phyloP scores from a whole-genome alignment of 1,140 invertebrate genomes.

The Macrosteles quadrilineatus region DNA sequence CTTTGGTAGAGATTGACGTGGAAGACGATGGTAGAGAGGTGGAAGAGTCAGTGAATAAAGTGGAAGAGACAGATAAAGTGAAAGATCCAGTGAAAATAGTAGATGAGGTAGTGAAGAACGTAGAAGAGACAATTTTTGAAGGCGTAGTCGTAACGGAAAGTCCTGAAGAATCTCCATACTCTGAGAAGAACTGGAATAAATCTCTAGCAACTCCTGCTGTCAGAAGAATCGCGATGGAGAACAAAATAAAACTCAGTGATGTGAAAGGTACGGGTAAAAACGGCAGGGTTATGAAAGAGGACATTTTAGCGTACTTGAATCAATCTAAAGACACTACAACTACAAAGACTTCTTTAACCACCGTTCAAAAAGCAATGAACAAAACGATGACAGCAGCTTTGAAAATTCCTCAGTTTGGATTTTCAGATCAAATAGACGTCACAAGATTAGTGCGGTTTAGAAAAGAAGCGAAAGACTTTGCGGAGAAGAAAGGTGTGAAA shows the following conservation, averaged over 20 bases:
- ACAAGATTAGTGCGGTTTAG: constrained; percentile 74
- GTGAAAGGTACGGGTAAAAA: constrained; percentile 85
- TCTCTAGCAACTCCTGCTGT: constrained; percentile 92
- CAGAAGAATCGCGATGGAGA: constrained; percentile 85
- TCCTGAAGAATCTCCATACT: not conserved
- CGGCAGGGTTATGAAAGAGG: constrained; percentile 95
- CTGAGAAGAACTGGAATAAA: too few relatives aligned
- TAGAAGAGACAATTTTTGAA: too few relatives aligned
- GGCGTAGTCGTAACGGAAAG: too few relatives aligned
- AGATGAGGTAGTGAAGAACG: too few relatives aligned
- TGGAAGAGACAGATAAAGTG: too few relatives aligned
- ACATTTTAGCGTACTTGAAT: constrained; percentile 78
- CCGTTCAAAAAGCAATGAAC: constrained; percentile 89
- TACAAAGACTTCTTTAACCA: constrained; percentile 61
- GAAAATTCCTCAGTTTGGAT: constrained; percentile 84
- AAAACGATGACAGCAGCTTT: constrained; percentile 94
- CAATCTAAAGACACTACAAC: constrained; percentile 45
- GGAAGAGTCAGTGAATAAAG: too few relatives aligned
- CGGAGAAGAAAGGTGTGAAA: constrained; percentile 68
- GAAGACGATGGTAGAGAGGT: constrained; percentile 49
- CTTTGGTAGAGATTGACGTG: constrained; percentile 89
- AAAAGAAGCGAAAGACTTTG: constrained; percentile 64
- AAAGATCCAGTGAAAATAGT: too few relatives aligned
- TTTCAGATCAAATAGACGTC: constrained; percentile 87
- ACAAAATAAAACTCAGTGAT: constrained; percentile 77